Percentiles rank a stretch among this genome's conserved stretches.
phyloP scores from a whole-genome alignment of 2,797 vertebrate species.

The Sarcoramphus papa region DNA sequence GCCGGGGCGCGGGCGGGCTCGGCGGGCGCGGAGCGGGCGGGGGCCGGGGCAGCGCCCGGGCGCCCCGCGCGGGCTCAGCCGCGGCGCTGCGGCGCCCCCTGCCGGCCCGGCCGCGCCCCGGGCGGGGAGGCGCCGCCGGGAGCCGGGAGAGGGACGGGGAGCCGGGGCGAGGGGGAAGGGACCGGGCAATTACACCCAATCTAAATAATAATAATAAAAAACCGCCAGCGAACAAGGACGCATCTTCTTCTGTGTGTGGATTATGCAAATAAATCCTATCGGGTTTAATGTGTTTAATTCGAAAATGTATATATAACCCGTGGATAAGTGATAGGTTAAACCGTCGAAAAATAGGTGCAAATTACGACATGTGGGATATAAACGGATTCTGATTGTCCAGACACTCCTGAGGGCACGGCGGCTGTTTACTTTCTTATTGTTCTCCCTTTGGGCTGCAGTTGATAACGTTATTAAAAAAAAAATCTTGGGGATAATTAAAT shows the following conservation, averaged over 20 bases:
- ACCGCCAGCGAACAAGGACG: background rate
- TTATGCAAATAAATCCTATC: slow-evolving; percentile 34
- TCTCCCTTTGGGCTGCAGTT: background rate
- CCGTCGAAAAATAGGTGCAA: slow-evolving; percentile 39
- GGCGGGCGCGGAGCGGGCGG: background rate
- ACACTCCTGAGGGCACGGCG: slow-evolving; percentile 15
- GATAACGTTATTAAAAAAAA: slow-evolving; percentile 21
- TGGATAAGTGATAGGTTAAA: slow-evolving; percentile 53
- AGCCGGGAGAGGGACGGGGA: background rate
- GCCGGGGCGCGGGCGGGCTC: background rate
- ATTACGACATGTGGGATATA: slow-evolving; percentile 43
- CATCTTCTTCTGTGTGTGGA: background rate
- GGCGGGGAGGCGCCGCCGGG: background rate
- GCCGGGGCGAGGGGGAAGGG: background rate
- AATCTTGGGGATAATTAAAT: slow-evolving; percentile 52
- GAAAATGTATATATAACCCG: slow-evolving; percentile 32
- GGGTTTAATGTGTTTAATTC: slow-evolving; percentile 50
- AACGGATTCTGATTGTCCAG: slow-evolving; percentile 52
- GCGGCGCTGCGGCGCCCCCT: slow-evolving; percentile 74
- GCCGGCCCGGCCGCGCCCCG: slow-evolving; percentile 38
- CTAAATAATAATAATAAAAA: slow-evolving; percentile 26
- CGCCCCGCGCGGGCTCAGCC: slow-evolving; percentile 13
- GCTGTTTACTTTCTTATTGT: slow-evolving; percentile 36
- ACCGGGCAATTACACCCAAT: background rate
- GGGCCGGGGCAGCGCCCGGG: background rate